Evolutionary conservation across 1,140 invertebrate genomes (phyloP).

Genomic region (Drosophila ironensis): DNA sequence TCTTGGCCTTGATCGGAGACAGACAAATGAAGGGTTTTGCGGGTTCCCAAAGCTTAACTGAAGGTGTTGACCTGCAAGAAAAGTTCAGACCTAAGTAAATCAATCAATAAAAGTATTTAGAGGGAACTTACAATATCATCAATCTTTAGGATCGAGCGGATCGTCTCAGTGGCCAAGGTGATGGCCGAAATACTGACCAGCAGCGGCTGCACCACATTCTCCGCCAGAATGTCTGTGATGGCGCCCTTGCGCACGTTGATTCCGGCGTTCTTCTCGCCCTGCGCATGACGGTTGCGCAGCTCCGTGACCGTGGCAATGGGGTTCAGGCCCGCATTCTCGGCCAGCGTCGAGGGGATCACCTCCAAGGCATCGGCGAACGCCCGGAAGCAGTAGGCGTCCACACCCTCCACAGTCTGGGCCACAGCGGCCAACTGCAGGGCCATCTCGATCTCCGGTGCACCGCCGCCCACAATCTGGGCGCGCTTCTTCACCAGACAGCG

Average conservation of each 20-base stretch:
- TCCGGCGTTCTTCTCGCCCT: slow-evolving; percentile 91
- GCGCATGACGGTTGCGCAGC: slow-evolving; percentile 95
- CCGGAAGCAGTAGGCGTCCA: slow-evolving; percentile 96
- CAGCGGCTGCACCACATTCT: slow-evolving; percentile 98
- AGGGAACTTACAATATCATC: slow-evolving; percentile 95
- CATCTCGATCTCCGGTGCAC: slow-evolving; percentile 98
- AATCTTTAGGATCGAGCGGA: slow-evolving; percentile 98
- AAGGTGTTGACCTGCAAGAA: slow-evolving; percentile 71
- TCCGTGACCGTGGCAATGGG: slow-evolving; percentile 99
- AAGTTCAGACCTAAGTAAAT: neutral
- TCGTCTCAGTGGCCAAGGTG: slow-evolving; percentile 97
- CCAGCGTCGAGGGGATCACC: slow-evolving; percentile 97
- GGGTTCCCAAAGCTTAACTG: slow-evolving; percentile 46
- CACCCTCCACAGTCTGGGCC: slow-evolving; percentile 92
- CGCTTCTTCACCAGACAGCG: slow-evolving; percentile 97
- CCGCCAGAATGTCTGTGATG: slow-evolving; percentile 97
- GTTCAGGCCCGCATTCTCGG: slow-evolving; percentile 99
- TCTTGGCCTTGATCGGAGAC: slow-evolving; percentile 30
- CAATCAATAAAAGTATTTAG: neutral
- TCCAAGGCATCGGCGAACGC: slow-evolving; percentile 98
- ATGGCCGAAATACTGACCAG: slow-evolving; percentile 97
- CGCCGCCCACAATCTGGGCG: slow-evolving; percentile 96
- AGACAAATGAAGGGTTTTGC: neutral
- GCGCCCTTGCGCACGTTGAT: slow-evolving; percentile 98
- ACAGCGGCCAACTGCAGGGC: slow-evolving; percentile 92